Evolutionary conservation across 2,888 invertebrate genomes (phyloP).

Genomic region (Tachina fera): DNA sequence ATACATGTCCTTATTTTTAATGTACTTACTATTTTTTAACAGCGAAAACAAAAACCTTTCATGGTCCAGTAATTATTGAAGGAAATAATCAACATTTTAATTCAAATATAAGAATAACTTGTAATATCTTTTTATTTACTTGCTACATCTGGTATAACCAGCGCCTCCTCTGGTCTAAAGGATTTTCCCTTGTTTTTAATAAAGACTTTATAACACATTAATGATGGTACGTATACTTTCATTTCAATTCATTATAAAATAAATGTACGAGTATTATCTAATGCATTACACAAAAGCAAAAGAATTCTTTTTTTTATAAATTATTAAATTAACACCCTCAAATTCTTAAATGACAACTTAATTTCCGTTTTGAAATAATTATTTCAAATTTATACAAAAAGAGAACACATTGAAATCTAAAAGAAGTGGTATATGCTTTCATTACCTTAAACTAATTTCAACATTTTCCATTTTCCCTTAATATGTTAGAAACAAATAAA

Average conservation of each 20-base stretch:
- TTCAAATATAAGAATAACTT: background rate
- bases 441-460: constrained; percentile 25
- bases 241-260: constrained; percentile 36
- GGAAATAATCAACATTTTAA: too few relatives aligned
- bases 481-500: background rate
- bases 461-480: constrained; percentile 8
- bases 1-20: too few relatives aligned
- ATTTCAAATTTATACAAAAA: constrained; percentile 51
- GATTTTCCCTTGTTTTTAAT: constrained; percentile 7
- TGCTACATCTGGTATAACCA: background rate
- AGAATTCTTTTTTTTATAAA: constrained; percentile 55
- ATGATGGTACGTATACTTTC: constrained; percentile 24
- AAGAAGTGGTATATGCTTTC: background rate
- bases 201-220: constrained; percentile 34
- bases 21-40: too few relatives aligned
- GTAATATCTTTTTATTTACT: background rate
- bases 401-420: constrained; percentile 44
- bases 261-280: background rate
- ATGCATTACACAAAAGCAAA: background rate
- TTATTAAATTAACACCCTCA: constrained; percentile 65
- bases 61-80: too few relatives aligned
- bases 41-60: too few relatives aligned
- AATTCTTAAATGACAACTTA: constrained; percentile 69
- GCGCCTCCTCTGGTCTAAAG: background rate
- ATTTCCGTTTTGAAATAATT: constrained; percentile 70